A percentile compares a stretch with the other conserved stretches of the same genome.
Evolutionary conservation across 1,140 invertebrate genomes (phyloP).

Genomic region (Caerostris extrusa): DNA sequence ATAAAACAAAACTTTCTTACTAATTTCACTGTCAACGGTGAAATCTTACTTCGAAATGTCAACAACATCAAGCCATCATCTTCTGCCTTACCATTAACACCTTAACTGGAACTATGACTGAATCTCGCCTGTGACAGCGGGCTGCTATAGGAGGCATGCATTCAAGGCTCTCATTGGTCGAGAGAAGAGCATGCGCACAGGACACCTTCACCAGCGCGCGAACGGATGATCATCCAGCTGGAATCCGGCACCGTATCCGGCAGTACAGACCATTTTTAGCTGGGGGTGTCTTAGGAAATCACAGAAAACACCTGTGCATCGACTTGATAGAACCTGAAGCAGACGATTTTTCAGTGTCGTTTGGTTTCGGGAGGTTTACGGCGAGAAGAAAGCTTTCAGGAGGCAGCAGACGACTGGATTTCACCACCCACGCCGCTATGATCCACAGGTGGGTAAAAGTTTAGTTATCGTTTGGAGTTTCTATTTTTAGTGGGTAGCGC

Average conservation of each 20-base stretch:
- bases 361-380: background rate
- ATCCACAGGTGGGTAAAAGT: conserved; percentile 47
- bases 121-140: conserved; percentile 19
- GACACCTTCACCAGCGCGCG: conserved; percentile 17
- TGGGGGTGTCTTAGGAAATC: background rate
- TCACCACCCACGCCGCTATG: background rate
- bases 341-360: background rate
- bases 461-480: background rate
- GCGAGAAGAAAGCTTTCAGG: background rate
- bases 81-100: background rate
- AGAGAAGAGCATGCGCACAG: background rate
- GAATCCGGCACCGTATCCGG: conserved; percentile 28
- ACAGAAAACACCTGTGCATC: conserved; percentile 26
- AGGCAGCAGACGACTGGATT: background rate
- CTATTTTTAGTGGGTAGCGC: background rate
- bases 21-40: too few relatives aligned
- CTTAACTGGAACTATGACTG: background rate
- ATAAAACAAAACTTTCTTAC: too few relatives aligned
- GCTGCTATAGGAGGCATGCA: conserved; percentile 43
- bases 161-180: background rate
- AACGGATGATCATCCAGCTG: conserved; percentile 8
- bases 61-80: background rate
- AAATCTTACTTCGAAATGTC: background rate
- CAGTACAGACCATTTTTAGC: conserved; percentile 31
- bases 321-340: background rate